phyloP scores from a whole-genome alignment of 2,113 vertebrate genomes.

The Mungos mungo region DNA sequence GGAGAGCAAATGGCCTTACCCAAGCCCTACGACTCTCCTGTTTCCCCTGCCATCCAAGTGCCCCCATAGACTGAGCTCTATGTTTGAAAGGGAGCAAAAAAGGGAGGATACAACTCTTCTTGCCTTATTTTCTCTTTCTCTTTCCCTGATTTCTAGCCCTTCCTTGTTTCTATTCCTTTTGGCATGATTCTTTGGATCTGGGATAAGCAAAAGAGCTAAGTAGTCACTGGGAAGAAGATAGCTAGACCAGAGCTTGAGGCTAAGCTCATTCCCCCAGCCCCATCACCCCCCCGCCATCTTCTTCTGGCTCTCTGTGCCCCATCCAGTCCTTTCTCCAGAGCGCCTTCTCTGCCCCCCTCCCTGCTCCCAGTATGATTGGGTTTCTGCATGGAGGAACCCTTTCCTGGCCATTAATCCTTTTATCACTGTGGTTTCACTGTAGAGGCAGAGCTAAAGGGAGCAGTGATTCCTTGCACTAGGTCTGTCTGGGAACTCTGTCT shows the following conservation, averaged over 20 bases:
- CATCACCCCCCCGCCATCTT: background rate
- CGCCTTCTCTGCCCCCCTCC: background rate
- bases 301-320: no score
- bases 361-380: accelerated
- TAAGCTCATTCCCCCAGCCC: accelerated
- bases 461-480: background rate
- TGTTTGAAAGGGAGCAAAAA: background rate
- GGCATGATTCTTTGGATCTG: background rate
- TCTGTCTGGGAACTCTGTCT: no score
- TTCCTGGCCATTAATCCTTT: background rate
- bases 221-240: background rate
- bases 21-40: accelerated
- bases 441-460: no score
- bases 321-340: background rate
- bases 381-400: background rate
- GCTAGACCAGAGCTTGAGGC: no score
- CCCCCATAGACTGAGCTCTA: no score
- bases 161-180: background rate
- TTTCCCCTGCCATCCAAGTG: accelerated
- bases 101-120: background rate
- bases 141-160: background rate
- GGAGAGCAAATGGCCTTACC: background rate
- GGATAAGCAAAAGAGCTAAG: background rate
- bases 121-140: background rate
- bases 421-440: background rate